Percentiles rank a stretch among this genome's conserved stretches.
Evolutionary conservation across 2,797 vertebrate species (phyloP).

Genomic region (Streptopelia turtur): DNA sequence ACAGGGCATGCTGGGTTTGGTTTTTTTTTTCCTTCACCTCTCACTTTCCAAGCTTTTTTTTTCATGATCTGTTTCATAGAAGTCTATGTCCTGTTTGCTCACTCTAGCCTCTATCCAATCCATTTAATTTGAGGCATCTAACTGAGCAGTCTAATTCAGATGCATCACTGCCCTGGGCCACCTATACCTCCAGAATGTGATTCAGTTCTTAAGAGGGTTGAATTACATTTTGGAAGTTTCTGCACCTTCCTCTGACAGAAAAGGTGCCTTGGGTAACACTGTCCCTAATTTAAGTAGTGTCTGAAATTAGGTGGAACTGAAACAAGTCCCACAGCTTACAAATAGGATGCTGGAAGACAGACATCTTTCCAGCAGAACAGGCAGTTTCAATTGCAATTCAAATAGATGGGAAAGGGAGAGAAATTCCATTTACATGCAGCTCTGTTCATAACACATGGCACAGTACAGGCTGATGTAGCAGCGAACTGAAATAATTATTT

Average conservation of each 20-base stretch:
- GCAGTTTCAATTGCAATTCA: neutral
- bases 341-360: neutral
- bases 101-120: neutral
- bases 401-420: neutral
- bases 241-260: neutral
- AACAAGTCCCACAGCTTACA: neutral
- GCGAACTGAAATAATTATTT: constrained; percentile 30
- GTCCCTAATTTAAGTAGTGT: neutral
- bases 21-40: neutral
- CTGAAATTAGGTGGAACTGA: constrained; percentile 14
- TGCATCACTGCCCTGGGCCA: neutral
- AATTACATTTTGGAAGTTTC: neutral
- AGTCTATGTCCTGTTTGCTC: neutral
- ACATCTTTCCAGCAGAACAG: neutral
- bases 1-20: neutral
- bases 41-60: neutral
- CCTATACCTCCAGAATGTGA: neutral
- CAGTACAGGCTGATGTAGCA: neutral
- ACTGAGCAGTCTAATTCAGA: neutral
- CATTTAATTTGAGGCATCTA: neutral
- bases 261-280: neutral
- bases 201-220: neutral
- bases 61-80: neutral
- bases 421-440: neutral
- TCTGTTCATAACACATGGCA: neutral